Percentiles rank a stretch among this genome's conserved stretches.
phyloP scores from a whole-genome alignment of 2,797 vertebrate species.

The Eulemur coronatus region DNA sequence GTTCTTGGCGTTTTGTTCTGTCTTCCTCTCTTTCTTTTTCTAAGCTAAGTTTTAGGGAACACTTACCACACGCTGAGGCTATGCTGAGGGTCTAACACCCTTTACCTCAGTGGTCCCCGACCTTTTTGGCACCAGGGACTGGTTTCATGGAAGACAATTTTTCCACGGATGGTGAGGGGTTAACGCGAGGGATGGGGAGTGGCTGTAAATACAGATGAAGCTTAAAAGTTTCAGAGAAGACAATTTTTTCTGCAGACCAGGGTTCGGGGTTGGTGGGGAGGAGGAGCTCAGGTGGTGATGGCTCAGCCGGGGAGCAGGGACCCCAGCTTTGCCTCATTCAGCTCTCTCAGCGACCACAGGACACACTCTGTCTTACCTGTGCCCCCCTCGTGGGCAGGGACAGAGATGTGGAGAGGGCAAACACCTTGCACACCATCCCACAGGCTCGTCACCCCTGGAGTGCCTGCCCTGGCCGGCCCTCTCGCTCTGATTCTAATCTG shows the following conservation, averaged over 20 bases:
- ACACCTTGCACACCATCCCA: too few species aligned
- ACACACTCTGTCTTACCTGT: rapidly evolving
- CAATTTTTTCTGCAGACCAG: too few species aligned
- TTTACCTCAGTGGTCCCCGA: background rate
- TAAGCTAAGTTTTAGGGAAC: background rate
- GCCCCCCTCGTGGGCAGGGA: background rate
- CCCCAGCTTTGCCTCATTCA: too few species aligned
- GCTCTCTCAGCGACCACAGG: background rate
- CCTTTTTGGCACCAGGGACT: too few species aligned
- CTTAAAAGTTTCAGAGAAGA: too few species aligned
- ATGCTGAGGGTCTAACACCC: background rate
- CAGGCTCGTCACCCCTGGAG: background rate
- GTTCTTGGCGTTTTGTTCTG: background rate
- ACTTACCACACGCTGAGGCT: background rate
- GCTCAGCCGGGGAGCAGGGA: too few species aligned
- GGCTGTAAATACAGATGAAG: too few species aligned
- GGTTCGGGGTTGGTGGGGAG: too few species aligned
- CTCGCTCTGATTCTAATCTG: background rate
- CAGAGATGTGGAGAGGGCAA: rapidly evolving
- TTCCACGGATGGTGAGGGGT: too few species aligned
- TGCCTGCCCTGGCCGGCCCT: background rate
- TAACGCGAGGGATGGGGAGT: too few species aligned
- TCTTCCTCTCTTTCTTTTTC: background rate
- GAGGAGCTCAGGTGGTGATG: too few species aligned
- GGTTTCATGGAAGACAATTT: too few species aligned